phyloP scores from a whole-genome alignment of 2,888 invertebrate species.

The Caenorhabditis zanzibari region DNA sequence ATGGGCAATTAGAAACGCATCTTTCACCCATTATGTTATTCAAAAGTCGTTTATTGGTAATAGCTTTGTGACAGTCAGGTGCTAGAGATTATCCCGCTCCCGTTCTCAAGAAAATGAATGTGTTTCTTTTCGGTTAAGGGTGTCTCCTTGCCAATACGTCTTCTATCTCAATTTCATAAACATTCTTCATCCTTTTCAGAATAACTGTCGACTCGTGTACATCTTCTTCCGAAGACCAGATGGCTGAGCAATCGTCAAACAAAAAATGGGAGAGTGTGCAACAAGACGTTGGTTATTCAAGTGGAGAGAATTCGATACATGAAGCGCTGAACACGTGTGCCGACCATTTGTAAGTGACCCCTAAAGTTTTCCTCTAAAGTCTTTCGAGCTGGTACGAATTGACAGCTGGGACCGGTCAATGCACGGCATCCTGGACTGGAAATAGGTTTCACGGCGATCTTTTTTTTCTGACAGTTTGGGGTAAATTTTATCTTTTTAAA shows the following conservation, averaged over 20 bases:
- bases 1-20: slow-evolving; percentile 33
- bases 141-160: not conserved
- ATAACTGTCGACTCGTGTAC: slow-evolving; percentile 66
- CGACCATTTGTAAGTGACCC: slow-evolving; percentile 63
- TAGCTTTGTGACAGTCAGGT: slow-evolving; percentile 45
- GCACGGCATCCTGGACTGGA: too few relatives aligned
- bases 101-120: slow-evolving; percentile 55
- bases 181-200: slow-evolving; percentile 44
- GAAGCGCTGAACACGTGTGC: slow-evolving; percentile 68
- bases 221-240: slow-evolving; percentile 66
- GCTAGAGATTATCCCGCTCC: slow-evolving; percentile 47
- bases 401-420: not conserved
- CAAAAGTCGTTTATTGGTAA: slow-evolving; percentile 38
- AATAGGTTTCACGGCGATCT: too few relatives aligned
- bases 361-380: not conserved
- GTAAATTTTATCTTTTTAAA: too few relatives aligned
- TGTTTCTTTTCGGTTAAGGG: slow-evolving; percentile 53
- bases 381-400: slow-evolving; percentile 2
- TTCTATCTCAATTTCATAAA: not conserved
- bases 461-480: too few relatives aligned
- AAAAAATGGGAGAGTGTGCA: slow-evolving; percentile 72
- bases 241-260: slow-evolving; percentile 34
- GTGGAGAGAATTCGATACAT: slow-evolving; percentile 77
- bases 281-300: slow-evolving; percentile 78
- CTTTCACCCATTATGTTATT: slow-evolving; percentile 31